Evolutionary conservation across 2,113 vertebrate genomes (phyloP).

Genomic region (Odocoileus hemionus): DNA sequence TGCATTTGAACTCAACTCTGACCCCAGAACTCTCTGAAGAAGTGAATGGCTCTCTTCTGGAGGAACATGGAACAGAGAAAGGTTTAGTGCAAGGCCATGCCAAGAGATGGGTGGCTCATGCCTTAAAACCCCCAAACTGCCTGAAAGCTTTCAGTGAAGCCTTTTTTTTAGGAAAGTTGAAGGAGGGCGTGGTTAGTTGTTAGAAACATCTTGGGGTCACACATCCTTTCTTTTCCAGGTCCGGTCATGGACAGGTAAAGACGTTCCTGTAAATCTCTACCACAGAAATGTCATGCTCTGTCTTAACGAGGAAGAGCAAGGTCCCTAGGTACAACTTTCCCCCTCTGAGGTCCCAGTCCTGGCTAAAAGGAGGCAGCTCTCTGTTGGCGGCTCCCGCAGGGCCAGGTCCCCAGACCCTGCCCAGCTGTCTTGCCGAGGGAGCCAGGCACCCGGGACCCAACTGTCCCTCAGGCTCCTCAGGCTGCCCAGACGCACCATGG

Average conservation of each 20-base stretch:
- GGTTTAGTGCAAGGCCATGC: background rate
- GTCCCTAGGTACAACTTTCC: background rate
- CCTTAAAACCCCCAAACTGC: background rate
- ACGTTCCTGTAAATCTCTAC: background rate
- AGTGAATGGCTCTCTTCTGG: constrained; percentile 1
- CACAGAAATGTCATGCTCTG: background rate
- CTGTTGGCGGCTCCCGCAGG: background rate
- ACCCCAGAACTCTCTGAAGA: background rate
- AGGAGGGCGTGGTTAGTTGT: background rate
- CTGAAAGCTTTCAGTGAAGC: background rate
- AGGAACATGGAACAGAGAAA: background rate
- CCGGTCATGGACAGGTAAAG: background rate
- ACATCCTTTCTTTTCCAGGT: background rate
- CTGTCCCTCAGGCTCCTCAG: background rate
- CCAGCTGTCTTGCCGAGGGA: background rate
- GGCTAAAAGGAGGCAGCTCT: background rate
- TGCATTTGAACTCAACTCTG: constrained; percentile 6
- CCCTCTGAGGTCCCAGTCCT: background rate
- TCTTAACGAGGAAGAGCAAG: background rate
- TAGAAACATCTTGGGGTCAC: background rate
- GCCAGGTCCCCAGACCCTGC: background rate
- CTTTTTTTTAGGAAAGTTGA: background rate
- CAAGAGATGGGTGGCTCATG: background rate
- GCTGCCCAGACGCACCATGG: background rate
- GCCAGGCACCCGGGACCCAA: background rate